Percentiles rank a stretch among this genome's conserved stretches.
Conservation (phyloP, 1,140 invertebrate genomes). For the Hylaeus volcanicus region DNA sequence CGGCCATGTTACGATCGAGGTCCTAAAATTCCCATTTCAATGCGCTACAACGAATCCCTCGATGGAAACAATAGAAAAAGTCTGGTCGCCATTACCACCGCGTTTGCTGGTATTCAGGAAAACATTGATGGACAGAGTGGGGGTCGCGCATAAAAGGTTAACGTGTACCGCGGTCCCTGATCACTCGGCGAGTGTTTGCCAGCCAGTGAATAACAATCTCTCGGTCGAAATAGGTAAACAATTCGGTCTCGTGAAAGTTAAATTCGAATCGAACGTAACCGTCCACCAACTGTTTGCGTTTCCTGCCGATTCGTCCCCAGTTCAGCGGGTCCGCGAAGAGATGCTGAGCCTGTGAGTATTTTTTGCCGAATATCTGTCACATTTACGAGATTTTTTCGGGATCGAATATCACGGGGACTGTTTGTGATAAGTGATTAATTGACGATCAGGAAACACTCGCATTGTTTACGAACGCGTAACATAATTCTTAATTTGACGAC, state of each 20-base stretch:
- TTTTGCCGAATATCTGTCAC: no score
- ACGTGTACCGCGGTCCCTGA: slow-evolving; percentile 15
- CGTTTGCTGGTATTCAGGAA: slow-evolving; percentile 4
- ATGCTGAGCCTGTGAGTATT: no score
- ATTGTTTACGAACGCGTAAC: no score
- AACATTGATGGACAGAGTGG: slow-evolving; percentile 35
- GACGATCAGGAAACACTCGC: no score
- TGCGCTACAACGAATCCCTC: neutral
- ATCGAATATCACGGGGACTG: no score
- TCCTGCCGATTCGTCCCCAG: no score
- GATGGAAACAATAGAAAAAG: neutral
- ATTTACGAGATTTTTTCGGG: no score
- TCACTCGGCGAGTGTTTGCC: slow-evolving; percentile 36
- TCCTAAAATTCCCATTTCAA: slow-evolving; percentile 7
- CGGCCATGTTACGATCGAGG: no score
- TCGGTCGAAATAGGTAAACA: neutral
- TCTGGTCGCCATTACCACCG: neutral
- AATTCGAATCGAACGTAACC: neutral
- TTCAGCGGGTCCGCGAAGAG: no score
- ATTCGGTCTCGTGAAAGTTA: slow-evolving; percentile 40
- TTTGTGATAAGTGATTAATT: no score
- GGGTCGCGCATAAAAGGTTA: slow-evolving; percentile 61
- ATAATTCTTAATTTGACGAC: no score
- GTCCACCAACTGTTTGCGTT: neutral
- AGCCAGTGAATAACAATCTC: neutral